Evolutionary conservation across 37 sponge, comb jelly and placozoan genomes (phyloP).

Genomic region (Haliclona indistincta): DNA sequence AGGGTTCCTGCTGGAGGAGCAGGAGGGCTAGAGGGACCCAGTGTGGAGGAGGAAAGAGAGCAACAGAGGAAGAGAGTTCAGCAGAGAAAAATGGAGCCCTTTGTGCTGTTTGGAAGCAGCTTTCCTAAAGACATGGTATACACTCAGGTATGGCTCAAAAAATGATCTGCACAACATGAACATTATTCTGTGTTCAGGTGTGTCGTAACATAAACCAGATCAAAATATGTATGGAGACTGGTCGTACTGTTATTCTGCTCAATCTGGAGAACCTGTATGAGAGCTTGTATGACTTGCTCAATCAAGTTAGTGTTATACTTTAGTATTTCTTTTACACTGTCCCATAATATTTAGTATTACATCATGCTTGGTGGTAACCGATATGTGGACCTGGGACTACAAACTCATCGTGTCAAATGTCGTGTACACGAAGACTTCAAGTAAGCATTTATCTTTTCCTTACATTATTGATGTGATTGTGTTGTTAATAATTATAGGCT

Average conservation of each 20-base stretch:
- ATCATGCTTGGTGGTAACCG: slow-evolving; percentile 47
- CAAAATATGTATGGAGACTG: slow-evolving; percentile 95
- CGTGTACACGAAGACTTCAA: slow-evolving; percentile 82
- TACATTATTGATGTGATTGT: not conserved
- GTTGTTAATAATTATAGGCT: slow-evolving; percentile 45
- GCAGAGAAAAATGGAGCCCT: slow-evolving; percentile 42
- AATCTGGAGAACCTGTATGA: slow-evolving; percentile 96
- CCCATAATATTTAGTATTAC: slow-evolving; percentile 80
- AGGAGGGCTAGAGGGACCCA: not conserved
- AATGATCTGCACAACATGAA: too few relatives aligned
- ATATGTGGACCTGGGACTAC: slow-evolving; percentile 91
- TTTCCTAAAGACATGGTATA: slow-evolving; percentile 96
- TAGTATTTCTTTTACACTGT: not conserved
- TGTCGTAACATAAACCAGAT: slow-evolving; percentile 95
- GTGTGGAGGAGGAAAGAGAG: not conserved
- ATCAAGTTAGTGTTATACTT: slow-evolving; percentile 42
- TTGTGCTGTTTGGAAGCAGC: slow-evolving; percentile 90
- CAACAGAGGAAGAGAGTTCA: not conserved
- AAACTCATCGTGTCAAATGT: slow-evolving; percentile 86
- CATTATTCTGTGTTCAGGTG: too few relatives aligned
- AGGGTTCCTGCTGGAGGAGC: not conserved
- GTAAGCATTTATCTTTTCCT: slow-evolving; percentile 13
- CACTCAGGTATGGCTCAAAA: slow-evolving; percentile 59
- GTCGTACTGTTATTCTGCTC: slow-evolving; percentile 84
- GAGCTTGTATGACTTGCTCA: slow-evolving; percentile 95